Evolutionary conservation across 1,140 invertebrate genomes (phyloP).

Genomic region (Plutomurus gul): DNA sequence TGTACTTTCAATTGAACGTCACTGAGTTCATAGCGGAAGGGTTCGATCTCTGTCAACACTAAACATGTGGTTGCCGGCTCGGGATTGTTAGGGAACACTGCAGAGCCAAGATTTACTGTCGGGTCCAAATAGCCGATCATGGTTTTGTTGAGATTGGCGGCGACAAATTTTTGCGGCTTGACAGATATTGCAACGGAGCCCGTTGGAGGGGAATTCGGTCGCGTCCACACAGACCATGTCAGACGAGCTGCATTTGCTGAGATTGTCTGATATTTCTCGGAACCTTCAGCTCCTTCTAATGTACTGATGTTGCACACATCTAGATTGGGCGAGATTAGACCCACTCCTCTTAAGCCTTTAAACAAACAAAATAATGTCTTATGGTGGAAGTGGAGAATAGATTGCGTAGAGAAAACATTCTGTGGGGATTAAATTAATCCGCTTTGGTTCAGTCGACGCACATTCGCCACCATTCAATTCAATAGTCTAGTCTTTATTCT

Average conservation of each 20-base stretch:
- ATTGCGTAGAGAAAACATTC: constrained; percentile 2
- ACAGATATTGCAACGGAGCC: constrained; percentile 44
- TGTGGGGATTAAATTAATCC: not conserved
- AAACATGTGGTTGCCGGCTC: constrained; percentile 31
- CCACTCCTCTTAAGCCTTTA: constrained; percentile 42
- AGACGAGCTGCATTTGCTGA: constrained; percentile 41
- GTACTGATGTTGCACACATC: constrained; percentile 38
- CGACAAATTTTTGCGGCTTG: constrained; percentile 46
- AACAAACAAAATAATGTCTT: constrained; percentile 29
- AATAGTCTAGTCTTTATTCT: too few relatives aligned
- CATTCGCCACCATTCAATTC: not conserved
- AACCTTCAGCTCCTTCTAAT: constrained; percentile 34
- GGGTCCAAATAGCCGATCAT: constrained; percentile 48
- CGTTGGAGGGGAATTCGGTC: constrained; percentile 45
- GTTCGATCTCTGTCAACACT: constrained; percentile 49
- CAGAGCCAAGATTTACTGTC: constrained; percentile 33
- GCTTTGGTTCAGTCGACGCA: not conserved
- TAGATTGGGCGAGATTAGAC: constrained; percentile 32
- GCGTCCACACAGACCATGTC: constrained; percentile 42
- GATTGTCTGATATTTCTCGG: constrained; percentile 44
- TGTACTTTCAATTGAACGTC: too few relatives aligned
- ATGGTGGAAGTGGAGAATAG: not conserved
- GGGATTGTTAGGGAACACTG: constrained; percentile 35
- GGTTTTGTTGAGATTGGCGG: constrained; percentile 29
- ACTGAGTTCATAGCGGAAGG: constrained; percentile 46